These are phyloP conservation scores for Myrmecobius fasciatus DNA, from an alignment of 2,113 vertebrate genomes.

Conservation along the genomic window DNA sequence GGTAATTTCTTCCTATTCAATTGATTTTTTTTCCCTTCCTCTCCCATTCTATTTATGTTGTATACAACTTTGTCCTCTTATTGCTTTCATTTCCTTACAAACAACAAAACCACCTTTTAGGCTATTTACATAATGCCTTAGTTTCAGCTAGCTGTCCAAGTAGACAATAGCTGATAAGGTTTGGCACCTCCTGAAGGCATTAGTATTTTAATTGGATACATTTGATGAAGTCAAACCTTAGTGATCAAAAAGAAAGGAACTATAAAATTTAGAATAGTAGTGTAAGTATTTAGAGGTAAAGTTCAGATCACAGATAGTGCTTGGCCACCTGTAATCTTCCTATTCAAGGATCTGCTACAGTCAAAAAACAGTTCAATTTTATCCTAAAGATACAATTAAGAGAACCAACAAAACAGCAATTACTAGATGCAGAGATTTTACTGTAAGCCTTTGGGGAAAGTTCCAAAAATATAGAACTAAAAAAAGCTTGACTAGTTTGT, in stretches of 20 bases:
- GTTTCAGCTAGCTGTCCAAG: neutral
- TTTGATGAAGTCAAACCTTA: neutral
- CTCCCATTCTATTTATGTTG: neutral
- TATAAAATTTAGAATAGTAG: neutral
- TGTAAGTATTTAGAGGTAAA: neutral
- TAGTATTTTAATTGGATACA: neutral
- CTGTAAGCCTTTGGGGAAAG: neutral
- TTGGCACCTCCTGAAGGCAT: neutral
- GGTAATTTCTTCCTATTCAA: neutral
- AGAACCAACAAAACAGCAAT: neutral
- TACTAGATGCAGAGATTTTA: neutral
- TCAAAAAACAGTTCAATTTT: neutral
- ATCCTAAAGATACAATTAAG: neutral
- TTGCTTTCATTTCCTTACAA: neutral
- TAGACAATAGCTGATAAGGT: neutral
- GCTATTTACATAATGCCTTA: neutral
- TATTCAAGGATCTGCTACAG: neutral
- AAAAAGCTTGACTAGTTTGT: conserved; percentile 6
- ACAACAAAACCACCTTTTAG: neutral
- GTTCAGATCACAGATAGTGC: neutral
- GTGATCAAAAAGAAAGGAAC: neutral
- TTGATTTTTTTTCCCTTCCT: neutral
- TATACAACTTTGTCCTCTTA: neutral
- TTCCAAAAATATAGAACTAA: conserved; percentile 1
- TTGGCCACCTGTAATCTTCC: neutral